Conservation (phyloP, 2,113 vertebrate species). For the Hemicordylus capensis region DNA sequence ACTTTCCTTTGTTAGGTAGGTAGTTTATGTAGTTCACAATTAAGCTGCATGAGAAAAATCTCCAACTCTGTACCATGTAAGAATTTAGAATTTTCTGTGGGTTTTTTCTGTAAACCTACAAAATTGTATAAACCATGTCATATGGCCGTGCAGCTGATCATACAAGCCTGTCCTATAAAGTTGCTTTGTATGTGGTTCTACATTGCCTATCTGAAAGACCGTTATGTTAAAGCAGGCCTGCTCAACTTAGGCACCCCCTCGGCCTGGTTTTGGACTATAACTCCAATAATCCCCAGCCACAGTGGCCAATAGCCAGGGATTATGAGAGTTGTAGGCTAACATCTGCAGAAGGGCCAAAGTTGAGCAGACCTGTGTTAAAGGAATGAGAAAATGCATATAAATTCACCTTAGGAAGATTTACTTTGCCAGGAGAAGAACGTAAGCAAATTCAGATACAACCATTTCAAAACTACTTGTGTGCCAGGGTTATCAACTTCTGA, state of each 20-base stretch:
- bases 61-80: neutral
- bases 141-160: neutral
- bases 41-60: neutral
- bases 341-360: too few relatives aligned
- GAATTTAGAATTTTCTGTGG: fast-evolving
- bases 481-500: too few relatives aligned
- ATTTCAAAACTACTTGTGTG: neutral
- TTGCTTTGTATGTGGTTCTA: neutral
- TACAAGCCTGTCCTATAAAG: neutral
- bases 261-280: too few relatives aligned
- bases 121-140: fast-evolving
- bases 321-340: too few relatives aligned
- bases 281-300: too few relatives aligned
- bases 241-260: too few relatives aligned
- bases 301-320: too few relatives aligned
- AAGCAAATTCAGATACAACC: neutral
- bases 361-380: neutral
- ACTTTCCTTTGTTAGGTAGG: conserved; percentile 85
- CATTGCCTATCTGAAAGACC: neutral
- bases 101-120: neutral
- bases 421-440: neutral
- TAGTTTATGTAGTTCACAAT: neutral
- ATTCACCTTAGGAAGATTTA: neutral
- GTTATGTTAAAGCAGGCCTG: too few relatives aligned
- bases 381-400: neutral